Evolutionary conservation across 2,888 invertebrate species (phyloP).

Genomic region (Caenorhabditis auriculariae): DNA sequence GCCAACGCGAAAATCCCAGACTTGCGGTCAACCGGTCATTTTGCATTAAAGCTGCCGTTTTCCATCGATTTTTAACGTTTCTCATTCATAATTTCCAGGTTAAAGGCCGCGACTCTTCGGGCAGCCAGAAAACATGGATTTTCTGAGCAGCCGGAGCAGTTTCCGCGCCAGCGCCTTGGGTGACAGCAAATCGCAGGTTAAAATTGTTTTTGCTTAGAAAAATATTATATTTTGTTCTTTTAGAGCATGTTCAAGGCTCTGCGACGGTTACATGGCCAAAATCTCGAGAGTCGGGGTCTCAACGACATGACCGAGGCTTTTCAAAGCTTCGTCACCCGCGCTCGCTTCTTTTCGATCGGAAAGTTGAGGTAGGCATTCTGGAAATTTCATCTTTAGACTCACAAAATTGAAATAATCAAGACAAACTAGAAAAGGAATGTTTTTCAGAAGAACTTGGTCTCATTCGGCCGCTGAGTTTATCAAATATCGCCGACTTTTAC

Average conservation of each 20-base stretch:
- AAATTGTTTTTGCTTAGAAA: too few species aligned
- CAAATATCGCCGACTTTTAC: slow-evolving; percentile 62
- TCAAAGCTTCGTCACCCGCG: slow-evolving; percentile 61
- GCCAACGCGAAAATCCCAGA: too few species aligned
- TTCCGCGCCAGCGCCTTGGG: too few species aligned
- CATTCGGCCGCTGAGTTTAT: slow-evolving; percentile 64
- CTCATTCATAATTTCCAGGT: too few species aligned
- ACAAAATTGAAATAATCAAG: background rate
- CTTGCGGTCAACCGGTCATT: too few species aligned
- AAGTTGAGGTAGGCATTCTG: slow-evolving; percentile 46
- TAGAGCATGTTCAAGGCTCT: slow-evolving; percentile 59
- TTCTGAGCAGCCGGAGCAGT: too few species aligned
- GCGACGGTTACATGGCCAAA: slow-evolving; percentile 62
- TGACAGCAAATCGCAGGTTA: too few species aligned
- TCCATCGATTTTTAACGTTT: too few species aligned
- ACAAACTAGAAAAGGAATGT: background rate
- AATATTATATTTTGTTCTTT: slow-evolving; percentile 2
- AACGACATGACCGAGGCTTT: slow-evolving; percentile 64
- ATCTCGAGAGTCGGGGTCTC: slow-evolving; percentile 60
- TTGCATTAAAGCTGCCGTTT: too few species aligned
- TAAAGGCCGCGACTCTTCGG: too few species aligned
- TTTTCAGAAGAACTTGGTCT: slow-evolving; percentile 62
- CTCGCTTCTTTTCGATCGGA: slow-evolving; percentile 61
- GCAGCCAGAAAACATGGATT: too few species aligned
- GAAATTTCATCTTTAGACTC: background rate